Percentiles rank a stretch among this genome's conserved stretches.
phyloP scores from a whole-genome alignment of 2,888 invertebrate species.

The Diplolepis rosae region DNA sequence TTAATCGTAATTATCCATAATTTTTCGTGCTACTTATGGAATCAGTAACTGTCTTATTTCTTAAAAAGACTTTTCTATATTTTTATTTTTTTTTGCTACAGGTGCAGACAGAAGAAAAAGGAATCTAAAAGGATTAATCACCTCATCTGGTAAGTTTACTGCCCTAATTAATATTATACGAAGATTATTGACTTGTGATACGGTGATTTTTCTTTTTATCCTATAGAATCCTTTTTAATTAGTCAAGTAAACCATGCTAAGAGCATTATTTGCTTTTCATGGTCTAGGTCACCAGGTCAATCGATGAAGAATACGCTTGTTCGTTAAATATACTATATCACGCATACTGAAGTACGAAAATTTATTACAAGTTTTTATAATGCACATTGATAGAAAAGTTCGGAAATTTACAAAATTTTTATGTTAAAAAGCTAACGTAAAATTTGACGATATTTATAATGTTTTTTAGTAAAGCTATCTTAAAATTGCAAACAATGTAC shows the following conservation, averaged over 20 bases:
- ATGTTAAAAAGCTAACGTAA: too few relatives aligned
- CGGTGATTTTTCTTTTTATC: background rate
- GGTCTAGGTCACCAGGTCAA: slow-evolving; percentile 48
- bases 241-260: background rate
- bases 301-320: slow-evolving; percentile 46
- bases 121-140: background rate
- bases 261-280: slow-evolving; percentile 10
- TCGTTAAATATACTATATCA: slow-evolving; percentile 1
- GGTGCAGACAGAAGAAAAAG: background rate
- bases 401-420: too few relatives aligned
- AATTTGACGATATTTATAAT: too few relatives aligned
- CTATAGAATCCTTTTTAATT: background rate
- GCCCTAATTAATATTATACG: background rate
- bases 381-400: too few relatives aligned
- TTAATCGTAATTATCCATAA: too few relatives aligned
- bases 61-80: background rate
- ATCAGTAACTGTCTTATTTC: background rate
- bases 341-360: background rate
- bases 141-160: background rate
- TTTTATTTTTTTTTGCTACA: background rate
- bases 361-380: background rate
- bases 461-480: too few relatives aligned
- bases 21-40: too few relatives aligned
- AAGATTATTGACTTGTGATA: background rate
- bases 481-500: too few relatives aligned